Evolutionary conservation across 2,888 invertebrate species (phyloP).

Genomic region (Lymantria monacha): DNA sequence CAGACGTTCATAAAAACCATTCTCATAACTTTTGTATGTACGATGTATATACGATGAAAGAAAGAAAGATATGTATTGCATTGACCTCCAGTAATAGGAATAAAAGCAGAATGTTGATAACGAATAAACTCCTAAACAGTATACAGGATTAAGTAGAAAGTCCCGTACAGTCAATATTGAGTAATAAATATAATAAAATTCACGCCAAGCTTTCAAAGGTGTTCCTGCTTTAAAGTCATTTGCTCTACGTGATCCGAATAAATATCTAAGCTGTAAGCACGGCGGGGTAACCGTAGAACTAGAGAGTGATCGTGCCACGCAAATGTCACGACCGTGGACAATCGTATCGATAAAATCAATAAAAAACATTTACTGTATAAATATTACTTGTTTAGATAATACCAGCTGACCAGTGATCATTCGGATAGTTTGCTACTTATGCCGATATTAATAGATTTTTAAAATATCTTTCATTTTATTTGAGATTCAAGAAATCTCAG

Average conservation of each 20-base stretch:
- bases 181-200: not conserved
- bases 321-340: conserved; percentile 57
- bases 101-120: too few relatives aligned
- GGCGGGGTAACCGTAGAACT: conserved; percentile 10
- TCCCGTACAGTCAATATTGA: too few relatives aligned
- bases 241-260: conserved; percentile 27
- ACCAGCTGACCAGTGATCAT: not conserved
- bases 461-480: not conserved
- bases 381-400: conserved; percentile 32
- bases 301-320: conserved; percentile 32
- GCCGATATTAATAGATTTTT: not conserved
- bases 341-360: conserved; percentile 53
- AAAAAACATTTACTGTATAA: conserved; percentile 46
- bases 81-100: too few relatives aligned
- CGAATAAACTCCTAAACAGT: too few relatives aligned
- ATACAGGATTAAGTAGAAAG: too few relatives aligned
- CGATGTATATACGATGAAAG: too few relatives aligned
- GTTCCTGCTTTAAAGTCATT: conserved; percentile 2
- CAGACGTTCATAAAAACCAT: too few relatives aligned
- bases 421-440: not conserved
- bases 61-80: too few relatives aligned
- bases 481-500: too few relatives aligned
- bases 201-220: not conserved
- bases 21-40: too few relatives aligned
- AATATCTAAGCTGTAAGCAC: conserved; percentile 13